Evolutionary conservation across 2,113 vertebrate species (phyloP), one percentile per base, ranked within the genome.

Genomic region (Vulpes lagopus): DNA sequence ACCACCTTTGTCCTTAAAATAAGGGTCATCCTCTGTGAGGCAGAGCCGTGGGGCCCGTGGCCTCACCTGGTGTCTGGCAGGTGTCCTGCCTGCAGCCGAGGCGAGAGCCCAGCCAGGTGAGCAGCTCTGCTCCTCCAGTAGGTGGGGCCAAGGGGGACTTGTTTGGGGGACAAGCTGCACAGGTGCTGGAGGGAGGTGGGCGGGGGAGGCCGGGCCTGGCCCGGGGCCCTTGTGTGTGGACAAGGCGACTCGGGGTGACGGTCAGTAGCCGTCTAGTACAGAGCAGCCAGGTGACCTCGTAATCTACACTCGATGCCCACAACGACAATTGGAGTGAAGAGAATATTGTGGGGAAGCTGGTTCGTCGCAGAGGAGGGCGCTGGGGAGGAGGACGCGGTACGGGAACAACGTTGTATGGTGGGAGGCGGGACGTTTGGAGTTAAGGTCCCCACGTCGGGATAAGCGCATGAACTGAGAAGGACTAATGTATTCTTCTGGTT

Each of bases 21-120:
- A 15, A 30, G 59, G 64, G 9, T 3, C 14, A 0, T 9, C 7
- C 2, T n/a, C 71, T 6, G 7, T 6, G 22, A 32, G 14, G 30
- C 9, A 4, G 11, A 5, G 19, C 57, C 3, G 4, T 2, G 9
- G 5, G 35, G 57, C 11, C 17, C 35, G 35, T 10, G 3, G 32
- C 32, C 38, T 6, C 11, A 0, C 32, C 3, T 8, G 3, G 3
- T 23, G 60, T 78, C 57, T 22, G 49, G 23, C 51, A 12, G 35
- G 14, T 0, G 9, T 11, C 23, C 35, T 16, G 4, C 35, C 38
- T 4, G 15, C 15, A 43, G 22, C 30, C 10, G 3, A 32, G 25
- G 25, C 8, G 23, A 76, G 2, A 49, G 73, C 73, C 38, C 38
- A 14, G n/a, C 19, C 20, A 11, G 69, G n/a, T 22, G 69, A 38